Conservation (phyloP, 2,113 vertebrate genomes). For the Chroicocephalus ridibundus region DNA sequence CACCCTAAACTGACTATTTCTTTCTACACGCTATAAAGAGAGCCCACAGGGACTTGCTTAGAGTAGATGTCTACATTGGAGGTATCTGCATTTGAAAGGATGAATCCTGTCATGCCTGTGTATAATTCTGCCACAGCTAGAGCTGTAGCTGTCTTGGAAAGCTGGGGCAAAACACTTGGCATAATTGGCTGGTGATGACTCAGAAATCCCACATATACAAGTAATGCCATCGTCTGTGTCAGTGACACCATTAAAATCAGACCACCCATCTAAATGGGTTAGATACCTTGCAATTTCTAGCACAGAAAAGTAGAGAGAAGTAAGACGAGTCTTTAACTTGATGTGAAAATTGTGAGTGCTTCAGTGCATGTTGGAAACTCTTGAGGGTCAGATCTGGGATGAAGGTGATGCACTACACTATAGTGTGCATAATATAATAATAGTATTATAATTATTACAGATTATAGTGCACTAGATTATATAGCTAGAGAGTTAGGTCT, state of each 20-base stretch:
- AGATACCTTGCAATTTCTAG: neutral
- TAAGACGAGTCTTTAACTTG: rapidly evolving
- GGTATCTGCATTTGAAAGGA: neutral
- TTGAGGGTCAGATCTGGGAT: neutral
- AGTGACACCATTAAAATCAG: neutral
- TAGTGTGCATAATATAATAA: neutral
- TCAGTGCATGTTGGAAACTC: neutral
- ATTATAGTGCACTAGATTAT: neutral
- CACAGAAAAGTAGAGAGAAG: neutral
- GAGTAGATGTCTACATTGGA: neutral
- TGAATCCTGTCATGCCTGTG: neutral
- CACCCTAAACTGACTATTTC: neutral
- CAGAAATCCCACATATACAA: neutral
- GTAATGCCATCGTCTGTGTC: neutral
- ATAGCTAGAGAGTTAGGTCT: neutral
- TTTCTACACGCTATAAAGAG: neutral
- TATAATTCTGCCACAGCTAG: neutral
- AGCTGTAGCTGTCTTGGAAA: neutral
- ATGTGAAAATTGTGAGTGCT: neutral
- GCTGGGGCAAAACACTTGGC: neutral
- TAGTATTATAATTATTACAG: neutral
- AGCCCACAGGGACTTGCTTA: neutral
- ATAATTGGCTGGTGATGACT: neutral
- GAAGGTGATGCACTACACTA: neutral
- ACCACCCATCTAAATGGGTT: neutral